Percentiles rank a stretch among this genome's conserved stretches.
Evolutionary conservation across 2,888 invertebrate species (phyloP).

Genomic region (Leucophora obtusa): DNA sequence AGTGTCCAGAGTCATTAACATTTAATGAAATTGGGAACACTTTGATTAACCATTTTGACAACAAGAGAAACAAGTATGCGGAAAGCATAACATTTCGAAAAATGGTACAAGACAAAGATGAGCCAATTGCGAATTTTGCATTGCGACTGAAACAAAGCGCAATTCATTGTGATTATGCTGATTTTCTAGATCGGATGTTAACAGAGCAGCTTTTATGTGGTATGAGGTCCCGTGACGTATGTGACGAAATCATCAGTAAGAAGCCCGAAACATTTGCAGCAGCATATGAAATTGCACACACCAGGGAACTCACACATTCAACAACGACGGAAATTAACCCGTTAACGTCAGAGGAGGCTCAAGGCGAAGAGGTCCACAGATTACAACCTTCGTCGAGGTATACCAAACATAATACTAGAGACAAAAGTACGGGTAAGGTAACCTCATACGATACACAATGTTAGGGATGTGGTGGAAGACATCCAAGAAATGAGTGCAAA

Average conservation of each 20-base stretch:
- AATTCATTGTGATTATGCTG: conserved; percentile 47
- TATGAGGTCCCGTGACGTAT: neutral
- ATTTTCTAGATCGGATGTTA: conserved; percentile 46
- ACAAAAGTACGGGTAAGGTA: too few species aligned
- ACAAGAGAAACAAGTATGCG: conserved; percentile 18
- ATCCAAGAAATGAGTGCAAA: conserved; percentile 23
- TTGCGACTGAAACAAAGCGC: conserved; percentile 45
- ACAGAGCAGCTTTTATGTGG: conserved; percentile 6
- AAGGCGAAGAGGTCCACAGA: too few species aligned
- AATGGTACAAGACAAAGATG: too few species aligned
- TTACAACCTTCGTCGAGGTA: too few species aligned
- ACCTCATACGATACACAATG: neutral
- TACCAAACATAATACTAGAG: too few species aligned
- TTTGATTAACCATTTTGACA: conserved; percentile 14
- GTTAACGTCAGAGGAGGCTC: too few species aligned
- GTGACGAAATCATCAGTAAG: neutral
- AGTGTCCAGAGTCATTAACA: neutral
- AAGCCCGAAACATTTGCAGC: neutral
- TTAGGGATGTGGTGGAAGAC: conserved; percentile 16
- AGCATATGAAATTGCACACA: conserved; percentile 9
- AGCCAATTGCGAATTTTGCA: conserved; percentile 36
- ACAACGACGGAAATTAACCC: neutral
- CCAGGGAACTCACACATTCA: neutral
- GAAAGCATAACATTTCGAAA: conserved; percentile 46
- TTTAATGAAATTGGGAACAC: conserved; percentile 25